These are phyloP conservation scores for Lamproptera curius DNA, from an alignment of 2,888 invertebrate genomes.

Conservation along the genomic window DNA sequence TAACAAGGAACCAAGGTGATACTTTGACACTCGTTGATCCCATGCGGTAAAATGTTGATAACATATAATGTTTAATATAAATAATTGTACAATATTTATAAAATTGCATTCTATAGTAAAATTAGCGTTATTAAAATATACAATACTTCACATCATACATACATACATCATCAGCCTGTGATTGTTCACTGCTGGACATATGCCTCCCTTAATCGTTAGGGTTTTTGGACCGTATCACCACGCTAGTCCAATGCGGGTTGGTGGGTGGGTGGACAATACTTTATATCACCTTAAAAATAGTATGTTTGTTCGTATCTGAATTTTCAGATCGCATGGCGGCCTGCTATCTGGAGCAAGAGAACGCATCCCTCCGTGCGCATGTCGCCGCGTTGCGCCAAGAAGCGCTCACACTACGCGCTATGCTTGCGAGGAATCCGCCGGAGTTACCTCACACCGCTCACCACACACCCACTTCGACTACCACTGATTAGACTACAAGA, in stretches of 20 bases:
- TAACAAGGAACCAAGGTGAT: too few species aligned
- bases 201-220: too few species aligned
- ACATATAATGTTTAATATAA: too few species aligned
- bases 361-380: constrained; percentile 90
- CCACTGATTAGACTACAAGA: constrained; percentile 52
- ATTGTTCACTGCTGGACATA: too few species aligned
- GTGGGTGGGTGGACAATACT: too few species aligned
- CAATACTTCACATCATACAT: not conserved
- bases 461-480: constrained; percentile 54
- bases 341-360: constrained; percentile 91
- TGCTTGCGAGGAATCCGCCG: constrained; percentile 65
- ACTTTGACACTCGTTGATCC: too few species aligned
- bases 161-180: too few species aligned
- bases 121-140: not conserved
- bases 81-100: too few species aligned
- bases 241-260: too few species aligned
- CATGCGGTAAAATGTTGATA: too few species aligned
- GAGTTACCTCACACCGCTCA: not conserved
- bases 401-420: constrained; percentile 82
- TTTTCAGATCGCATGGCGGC: constrained; percentile 91
- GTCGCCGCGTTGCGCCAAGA: constrained; percentile 89
- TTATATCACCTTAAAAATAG: not conserved
- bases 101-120: too few species aligned
- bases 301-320: not conserved
- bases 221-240: too few species aligned